Base-by-base conservation (phyloP, 2,113 vertebrate genomes). In the Ursus arctos region DNA sequence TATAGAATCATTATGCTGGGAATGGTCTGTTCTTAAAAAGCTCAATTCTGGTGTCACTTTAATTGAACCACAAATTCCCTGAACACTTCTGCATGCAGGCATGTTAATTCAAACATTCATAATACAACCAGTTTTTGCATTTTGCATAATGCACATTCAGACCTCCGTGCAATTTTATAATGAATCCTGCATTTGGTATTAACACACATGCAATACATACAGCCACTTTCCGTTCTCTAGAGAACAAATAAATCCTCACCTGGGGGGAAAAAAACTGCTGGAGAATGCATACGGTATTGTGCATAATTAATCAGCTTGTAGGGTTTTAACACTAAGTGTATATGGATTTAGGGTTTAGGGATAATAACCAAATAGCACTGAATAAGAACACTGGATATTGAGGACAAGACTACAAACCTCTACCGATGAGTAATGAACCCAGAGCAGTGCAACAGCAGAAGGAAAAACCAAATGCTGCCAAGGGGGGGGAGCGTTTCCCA, bases 1-100 rank as follows among this genome's bases (percentile, higher is more conserved):
- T 93, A 93, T n/a, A 76, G 21, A 92, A 95, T 90, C 91, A 95
- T 96, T 89, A 97, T 89, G 79, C 96, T 93, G 63, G 61, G 90
- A 94, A 94, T n/a, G 88, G 84, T 49, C 88, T 97, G 79, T 47
- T 94, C 97, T 82, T 83, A 53, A 96, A 96, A 96, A 59, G 49
- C 74, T 98, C 90, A 63, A 87, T 94, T 72, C 47, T 94, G 88
- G 28, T 88, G 53, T 95, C 76, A 40, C 57, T 97, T 97, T 67
- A 96, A 92, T 15, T 9, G 0, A 92, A 85, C 95, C 74, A 89
- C 61, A 74, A 51, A 94, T 91, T 96, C 97, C 94, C 89, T 92
- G 77, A 93, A 65, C 22, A 89, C 31, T 77, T 81, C 88, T 94
- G 72, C 22, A 40, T 43, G 97, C 31, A 69, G 87, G 53, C 90